Conservation (phyloP, 2,888 invertebrate species). For the Keiferia lycopersicella region DNA sequence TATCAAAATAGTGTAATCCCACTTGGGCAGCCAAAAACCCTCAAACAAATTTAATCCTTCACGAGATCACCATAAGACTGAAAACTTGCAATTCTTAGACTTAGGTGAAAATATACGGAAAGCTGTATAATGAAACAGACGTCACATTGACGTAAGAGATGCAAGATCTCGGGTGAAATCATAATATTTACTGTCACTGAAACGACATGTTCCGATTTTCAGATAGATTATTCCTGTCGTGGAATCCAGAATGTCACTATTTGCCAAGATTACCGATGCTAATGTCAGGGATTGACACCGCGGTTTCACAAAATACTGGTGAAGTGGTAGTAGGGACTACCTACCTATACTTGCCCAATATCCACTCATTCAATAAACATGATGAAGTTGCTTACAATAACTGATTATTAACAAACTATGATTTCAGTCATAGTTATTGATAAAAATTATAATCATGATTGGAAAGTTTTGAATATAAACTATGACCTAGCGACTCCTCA, state of each 20-base stretch:
- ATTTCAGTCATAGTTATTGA: too few species aligned
- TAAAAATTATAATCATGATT: too few species aligned
- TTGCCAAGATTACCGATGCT: conserved; percentile 24
- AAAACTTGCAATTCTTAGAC: conserved; percentile 34
- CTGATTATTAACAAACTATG: too few species aligned
- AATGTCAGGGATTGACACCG: conserved; percentile 17
- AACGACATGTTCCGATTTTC: conserved; percentile 62
- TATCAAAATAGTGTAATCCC: conserved; percentile 67
- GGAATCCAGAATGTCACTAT: conserved; percentile 29
- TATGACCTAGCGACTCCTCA: too few species aligned
- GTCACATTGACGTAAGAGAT: conserved; percentile 78
- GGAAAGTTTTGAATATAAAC: too few species aligned
- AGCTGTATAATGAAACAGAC: conserved; percentile 73
- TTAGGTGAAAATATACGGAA: conserved; percentile 54
- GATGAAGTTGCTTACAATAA: too few species aligned
- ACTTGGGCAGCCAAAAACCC: conserved; percentile 38
- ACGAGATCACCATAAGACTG: conserved; percentile 51
- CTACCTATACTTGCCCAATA: too few species aligned
- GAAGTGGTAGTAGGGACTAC: background rate
- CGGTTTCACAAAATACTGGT: background rate
- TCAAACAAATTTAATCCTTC: conserved; percentile 57
- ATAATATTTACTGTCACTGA: conserved; percentile 73
- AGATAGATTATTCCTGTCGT: conserved; percentile 63
- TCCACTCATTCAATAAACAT: too few species aligned
- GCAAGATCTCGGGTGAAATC: conserved; percentile 74